Conservation (phyloP, 2,113 vertebrate genomes). For the Nycticebus coucang region DNA sequence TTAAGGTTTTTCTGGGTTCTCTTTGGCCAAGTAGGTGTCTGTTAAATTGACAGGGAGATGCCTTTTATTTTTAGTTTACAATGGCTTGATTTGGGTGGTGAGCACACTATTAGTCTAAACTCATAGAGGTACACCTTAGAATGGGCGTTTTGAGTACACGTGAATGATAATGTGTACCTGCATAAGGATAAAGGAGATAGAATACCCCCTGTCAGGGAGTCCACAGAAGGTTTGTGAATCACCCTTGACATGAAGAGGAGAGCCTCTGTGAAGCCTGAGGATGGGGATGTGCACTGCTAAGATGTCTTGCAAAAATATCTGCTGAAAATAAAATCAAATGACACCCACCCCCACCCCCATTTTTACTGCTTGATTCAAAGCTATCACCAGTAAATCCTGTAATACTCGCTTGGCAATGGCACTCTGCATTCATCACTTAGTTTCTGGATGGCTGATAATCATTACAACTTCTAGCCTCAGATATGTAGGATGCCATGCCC, state of each 20-base stretch:
- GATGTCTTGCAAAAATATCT: rapidly evolving
- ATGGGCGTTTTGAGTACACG: background rate
- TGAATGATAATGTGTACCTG: background rate
- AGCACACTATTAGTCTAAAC: background rate
- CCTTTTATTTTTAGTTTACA: too few species aligned
- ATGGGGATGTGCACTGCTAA: too few species aligned
- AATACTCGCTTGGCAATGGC: background rate
- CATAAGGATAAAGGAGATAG: background rate
- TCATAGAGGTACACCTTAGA: background rate
- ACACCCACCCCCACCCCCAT: background rate
- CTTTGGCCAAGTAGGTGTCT: too few species aligned
- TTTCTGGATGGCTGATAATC: background rate
- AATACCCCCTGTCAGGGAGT: background rate
- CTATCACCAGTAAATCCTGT: background rate
- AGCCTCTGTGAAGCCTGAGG: background rate
- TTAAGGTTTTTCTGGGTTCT: too few species aligned
- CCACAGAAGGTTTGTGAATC: background rate
- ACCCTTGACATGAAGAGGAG: background rate
- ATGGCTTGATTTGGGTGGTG: background rate
- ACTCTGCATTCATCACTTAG: background rate
- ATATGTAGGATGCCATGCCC: background rate
- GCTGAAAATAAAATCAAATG: background rate
- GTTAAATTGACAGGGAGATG: too few species aligned
- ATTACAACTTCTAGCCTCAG: background rate
- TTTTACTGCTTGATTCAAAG: background rate